Conservation (phyloP, 2,888 invertebrate species). For the Trissolcus brochymenae region DNA sequence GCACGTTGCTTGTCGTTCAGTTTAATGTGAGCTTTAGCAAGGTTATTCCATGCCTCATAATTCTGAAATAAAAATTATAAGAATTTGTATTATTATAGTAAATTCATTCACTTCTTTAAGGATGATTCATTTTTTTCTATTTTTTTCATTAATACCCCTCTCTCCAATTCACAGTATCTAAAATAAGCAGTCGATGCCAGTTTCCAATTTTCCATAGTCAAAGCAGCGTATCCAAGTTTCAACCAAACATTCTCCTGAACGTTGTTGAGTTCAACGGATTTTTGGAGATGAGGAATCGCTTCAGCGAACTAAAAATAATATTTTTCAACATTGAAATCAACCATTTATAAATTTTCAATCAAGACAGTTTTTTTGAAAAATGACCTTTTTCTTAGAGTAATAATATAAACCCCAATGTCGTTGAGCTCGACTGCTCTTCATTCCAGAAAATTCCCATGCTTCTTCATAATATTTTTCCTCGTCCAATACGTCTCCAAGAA, state of each 20-base stretch:
- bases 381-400: slow-evolving; percentile 81
- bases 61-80: slow-evolving; percentile 78
- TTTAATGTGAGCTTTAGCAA: slow-evolving; percentile 94
- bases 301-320: slow-evolving; percentile 80
- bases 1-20: slow-evolving; percentile 91
- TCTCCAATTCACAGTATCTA: slow-evolving; percentile 91
- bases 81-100: not conserved
- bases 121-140: too few species aligned
- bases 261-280: slow-evolving; percentile 90
- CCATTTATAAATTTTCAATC: too few species aligned
- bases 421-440: slow-evolving; percentile 89
- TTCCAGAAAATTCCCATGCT: slow-evolving; percentile 93
- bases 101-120: not conserved
- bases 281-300: slow-evolving; percentile 88
- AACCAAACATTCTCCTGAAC: slow-evolving; percentile 93
- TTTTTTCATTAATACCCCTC: slow-evolving; percentile 75
- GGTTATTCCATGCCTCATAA: slow-evolving; percentile 98
- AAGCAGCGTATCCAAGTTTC: slow-evolving; percentile 89
- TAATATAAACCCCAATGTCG: slow-evolving; percentile 91
- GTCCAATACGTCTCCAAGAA: slow-evolving; percentile 92
- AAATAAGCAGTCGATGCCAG: slow-evolving; percentile 90
- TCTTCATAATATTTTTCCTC: slow-evolving; percentile 88
- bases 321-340: too few species aligned
- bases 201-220: slow-evolving; percentile 88
- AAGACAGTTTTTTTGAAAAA: too few species aligned